A percentile compares a stretch with the other conserved stretches of the same genome.
Conservation (phyloP, 2,797 vertebrate genomes). For the Centroberyx gerrardi region DNA sequence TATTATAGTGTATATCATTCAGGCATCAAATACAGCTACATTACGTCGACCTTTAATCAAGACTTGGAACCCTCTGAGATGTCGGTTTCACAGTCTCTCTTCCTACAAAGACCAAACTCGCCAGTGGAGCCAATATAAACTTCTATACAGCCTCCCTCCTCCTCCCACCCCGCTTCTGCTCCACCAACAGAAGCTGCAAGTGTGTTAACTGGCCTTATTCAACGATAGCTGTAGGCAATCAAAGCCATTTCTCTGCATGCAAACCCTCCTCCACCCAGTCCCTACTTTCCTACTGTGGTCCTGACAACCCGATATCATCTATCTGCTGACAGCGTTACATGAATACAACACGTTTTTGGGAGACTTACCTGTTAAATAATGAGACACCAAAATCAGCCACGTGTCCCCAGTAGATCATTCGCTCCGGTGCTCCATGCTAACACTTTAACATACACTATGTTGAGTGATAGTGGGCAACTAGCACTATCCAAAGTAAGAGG, state of each 20-base stretch:
- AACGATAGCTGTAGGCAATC: background rate
- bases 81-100: slow-evolving; percentile 51
- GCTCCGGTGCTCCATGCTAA: too few species aligned
- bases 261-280: background rate
- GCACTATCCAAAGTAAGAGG: too few species aligned
- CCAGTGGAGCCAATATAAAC: slow-evolving; percentile 58
- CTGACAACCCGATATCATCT: slow-evolving; percentile 1
- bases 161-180: slow-evolving; percentile 22
- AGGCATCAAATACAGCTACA: slow-evolving; percentile 54
- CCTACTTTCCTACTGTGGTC: background rate
- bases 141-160: slow-evolving; percentile 46
- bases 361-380: too few species aligned
- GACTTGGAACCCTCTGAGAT: slow-evolving; percentile 48
- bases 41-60: slow-evolving; percentile 69
- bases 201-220: slow-evolving; percentile 5
- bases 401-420: too few species aligned
- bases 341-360: too few species aligned
- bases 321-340: too few species aligned
- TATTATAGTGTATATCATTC: slow-evolving; percentile 66
- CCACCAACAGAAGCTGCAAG: slow-evolving; percentile 26
- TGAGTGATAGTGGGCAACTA: too few species aligned
- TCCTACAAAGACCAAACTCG: slow-evolving; percentile 54
- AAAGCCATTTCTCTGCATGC: background rate
- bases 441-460: too few species aligned
- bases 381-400: too few species aligned